Evolutionary conservation across 2,113 vertebrate species (phyloP), one percentile per base, ranked within the genome.

Genomic region (Puntigrus tetrazona): DNA sequence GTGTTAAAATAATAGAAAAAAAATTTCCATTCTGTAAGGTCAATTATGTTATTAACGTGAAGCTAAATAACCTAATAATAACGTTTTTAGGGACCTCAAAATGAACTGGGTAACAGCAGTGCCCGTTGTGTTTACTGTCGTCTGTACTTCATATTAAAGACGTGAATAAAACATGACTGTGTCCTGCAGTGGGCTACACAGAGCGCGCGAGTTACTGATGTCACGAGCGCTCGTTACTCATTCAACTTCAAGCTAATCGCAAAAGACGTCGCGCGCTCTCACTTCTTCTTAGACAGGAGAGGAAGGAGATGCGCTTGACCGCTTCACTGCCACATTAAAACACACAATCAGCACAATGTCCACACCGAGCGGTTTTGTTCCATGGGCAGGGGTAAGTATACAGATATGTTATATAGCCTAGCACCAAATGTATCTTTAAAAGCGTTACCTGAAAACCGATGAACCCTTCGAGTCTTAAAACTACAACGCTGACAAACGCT

Each of bases 381-480:
- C 36, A 47, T 80, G 78, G 78, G 38, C 43, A 47, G 61, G 41
- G 36, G 78, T 81, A 67, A 81, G 78, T 50, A 7, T 31, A 50
- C 9, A 20, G 8, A 10, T 31, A 16, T 34, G 25, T n/a, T 27
- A 41, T 43, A 20, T 38, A 38, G 36, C 45, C 10, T 38, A 38
- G 36, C 45, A 43, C 38, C 69, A n/a, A 38, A n/a, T n/a, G n/a
- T n/a, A n/a, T 38, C 2, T 22, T 14, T 43, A 7, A 43, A 43
- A 43, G 22, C 22, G 20, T 8, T 55, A 55, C 20, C 5, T 52
- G 8, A 57, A n/a, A n/a, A 57, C 16, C 22, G 52, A n/a, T 57
- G 3, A 57, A 9, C 22, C n/a, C 22, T 41, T 61, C 7, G 7
- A 8, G 36, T 72, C n/a, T 16, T 5, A 70, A 45, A 69, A 16